A percentile compares a stretch with the other conserved stretches of the same genome.
These are phyloP conservation scores for Drepanosiphum platanoidis DNA, from an alignment of 2,888 invertebrate species.

Conservation along the genomic window DNA sequence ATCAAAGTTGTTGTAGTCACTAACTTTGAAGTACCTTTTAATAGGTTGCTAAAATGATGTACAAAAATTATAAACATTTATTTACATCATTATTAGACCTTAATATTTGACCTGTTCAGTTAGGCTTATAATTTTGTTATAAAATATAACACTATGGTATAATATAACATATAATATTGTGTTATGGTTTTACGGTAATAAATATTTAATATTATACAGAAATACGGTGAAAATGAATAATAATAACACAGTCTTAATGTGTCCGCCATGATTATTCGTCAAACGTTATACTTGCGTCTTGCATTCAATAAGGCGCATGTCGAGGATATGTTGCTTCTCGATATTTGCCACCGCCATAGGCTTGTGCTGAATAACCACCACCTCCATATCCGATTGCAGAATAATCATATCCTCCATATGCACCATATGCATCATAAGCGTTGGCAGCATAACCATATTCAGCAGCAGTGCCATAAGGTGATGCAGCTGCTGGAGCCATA, in stretches of 20 bases:
- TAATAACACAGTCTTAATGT: constrained; percentile 60
- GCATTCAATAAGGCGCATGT: constrained; percentile 64
- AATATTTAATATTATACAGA: constrained; percentile 52
- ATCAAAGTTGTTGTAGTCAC: not conserved
- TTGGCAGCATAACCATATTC: constrained; percentile 65
- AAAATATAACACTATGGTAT: constrained; percentile 45
- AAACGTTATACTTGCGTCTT: constrained; percentile 57
- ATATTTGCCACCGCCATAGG: constrained; percentile 66
- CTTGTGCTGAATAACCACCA: constrained; percentile 62
- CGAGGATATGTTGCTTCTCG: constrained; percentile 64
- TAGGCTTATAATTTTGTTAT: constrained; percentile 57
- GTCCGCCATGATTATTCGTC: constrained; percentile 59
- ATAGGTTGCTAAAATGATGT: constrained; percentile 41
- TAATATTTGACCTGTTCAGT: constrained; percentile 54
- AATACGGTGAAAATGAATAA: constrained; percentile 52
- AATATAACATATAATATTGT: constrained; percentile 43
- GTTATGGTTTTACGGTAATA: constrained; percentile 43
- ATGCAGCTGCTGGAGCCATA: constrained; percentile 60
- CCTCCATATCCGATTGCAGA: constrained; percentile 63
- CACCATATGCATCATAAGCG: constrained; percentile 65
- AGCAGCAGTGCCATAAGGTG: constrained; percentile 62
- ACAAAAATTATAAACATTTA: constrained; percentile 60
- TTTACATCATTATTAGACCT: constrained; percentile 53
- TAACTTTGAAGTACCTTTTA: constrained; percentile 22
- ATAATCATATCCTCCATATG: constrained; percentile 64